phyloP scores from a whole-genome alignment of 2,797 vertebrate genomes.

The Phylloscopus collybita region DNA sequence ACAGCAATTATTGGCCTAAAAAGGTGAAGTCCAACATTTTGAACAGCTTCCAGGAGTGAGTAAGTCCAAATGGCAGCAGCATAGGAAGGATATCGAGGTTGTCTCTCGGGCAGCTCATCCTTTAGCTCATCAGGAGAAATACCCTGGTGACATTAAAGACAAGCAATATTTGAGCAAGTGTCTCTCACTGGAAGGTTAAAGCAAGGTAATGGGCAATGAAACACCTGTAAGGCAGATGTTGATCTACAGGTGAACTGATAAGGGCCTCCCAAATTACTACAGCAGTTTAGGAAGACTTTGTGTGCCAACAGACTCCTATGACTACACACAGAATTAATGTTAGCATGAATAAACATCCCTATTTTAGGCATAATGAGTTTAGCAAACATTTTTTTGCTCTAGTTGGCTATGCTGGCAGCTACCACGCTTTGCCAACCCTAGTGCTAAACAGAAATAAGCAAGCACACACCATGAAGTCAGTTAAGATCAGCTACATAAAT shows the following conservation, averaged over 20 bases:
- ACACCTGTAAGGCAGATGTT: neutral
- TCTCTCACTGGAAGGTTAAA: neutral
- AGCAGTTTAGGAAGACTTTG: neutral
- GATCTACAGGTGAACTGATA: neutral
- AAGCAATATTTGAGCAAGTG: conserved; percentile 23
- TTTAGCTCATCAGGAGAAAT: conserved; percentile 91
- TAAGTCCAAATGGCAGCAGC: conserved; percentile 6
- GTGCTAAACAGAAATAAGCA: neutral
- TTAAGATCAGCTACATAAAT: neutral
- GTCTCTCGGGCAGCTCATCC: conserved; percentile 91
- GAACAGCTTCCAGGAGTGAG: conserved; percentile 35
- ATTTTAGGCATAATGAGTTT: conserved; percentile 37
- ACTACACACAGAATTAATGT: conserved; percentile 2
- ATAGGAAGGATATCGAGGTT: conserved; percentile 94
- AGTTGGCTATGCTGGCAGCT: conserved; percentile 13
- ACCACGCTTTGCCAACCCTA: neutral
- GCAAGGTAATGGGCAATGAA: neutral
- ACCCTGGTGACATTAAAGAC: conserved; percentile 78
- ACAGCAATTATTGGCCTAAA: conserved; percentile 24
- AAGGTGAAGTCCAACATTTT: conserved; percentile 20
- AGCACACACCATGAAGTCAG: neutral
- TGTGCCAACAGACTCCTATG: neutral
- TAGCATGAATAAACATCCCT: conserved; percentile 19
- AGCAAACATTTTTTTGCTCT: conserved; percentile 35
- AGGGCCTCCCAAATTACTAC: neutral